phyloP scores from a whole-genome alignment of 2,888 invertebrate species.

The Trypoxylon attenuatum region DNA sequence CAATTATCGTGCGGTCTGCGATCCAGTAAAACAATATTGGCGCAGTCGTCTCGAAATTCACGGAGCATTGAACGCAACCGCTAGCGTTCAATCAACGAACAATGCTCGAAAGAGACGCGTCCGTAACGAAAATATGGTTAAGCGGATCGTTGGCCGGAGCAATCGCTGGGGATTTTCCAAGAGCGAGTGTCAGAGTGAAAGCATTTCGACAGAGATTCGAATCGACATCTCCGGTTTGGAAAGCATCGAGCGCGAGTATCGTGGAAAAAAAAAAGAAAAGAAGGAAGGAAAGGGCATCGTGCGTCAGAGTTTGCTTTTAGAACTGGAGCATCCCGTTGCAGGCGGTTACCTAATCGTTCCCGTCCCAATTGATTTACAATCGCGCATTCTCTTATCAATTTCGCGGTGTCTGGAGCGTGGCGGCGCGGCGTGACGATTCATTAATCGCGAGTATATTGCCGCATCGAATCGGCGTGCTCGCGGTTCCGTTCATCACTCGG shows the following conservation, averaged over 20 bases:
- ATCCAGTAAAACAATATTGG: constrained; percentile 1
- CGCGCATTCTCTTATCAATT: constrained; percentile 25
- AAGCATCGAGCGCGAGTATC: too few species aligned
- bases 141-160: too few species aligned
- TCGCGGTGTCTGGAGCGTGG: constrained; percentile 9
- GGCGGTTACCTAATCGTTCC: constrained; percentile 31
- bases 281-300: too few species aligned
- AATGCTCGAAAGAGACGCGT: too few species aligned
- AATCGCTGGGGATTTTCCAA: too few species aligned
- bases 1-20: constrained; percentile 7
- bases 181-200: too few species aligned
- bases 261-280: too few species aligned
- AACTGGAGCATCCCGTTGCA: constrained; percentile 24
- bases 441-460: constrained; percentile 10
- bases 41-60: neutral
- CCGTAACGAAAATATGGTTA: too few species aligned
- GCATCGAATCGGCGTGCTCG: neutral
- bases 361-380: constrained; percentile 27
- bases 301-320: constrained; percentile 21
- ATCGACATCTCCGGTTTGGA: too few species aligned
- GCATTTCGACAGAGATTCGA: too few species aligned
- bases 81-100: too few species aligned
- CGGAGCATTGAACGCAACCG: too few species aligned
- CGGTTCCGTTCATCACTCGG: neutral
- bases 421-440: constrained; percentile 17